Conservation (phyloP, 2,888 invertebrate genomes). For the Tetrapedia diversipes region DNA sequence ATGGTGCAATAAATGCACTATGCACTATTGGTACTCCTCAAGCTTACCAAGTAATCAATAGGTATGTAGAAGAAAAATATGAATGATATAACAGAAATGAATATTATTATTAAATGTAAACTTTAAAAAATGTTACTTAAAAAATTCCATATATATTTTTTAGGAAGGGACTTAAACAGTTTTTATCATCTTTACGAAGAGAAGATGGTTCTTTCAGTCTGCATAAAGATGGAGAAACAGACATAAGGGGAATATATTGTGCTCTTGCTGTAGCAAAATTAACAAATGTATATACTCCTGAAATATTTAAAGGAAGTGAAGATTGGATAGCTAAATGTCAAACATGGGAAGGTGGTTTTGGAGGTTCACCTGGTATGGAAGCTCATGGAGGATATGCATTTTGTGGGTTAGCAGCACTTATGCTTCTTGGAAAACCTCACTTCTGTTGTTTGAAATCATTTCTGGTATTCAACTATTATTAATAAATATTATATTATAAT, state of each 20-base stretch:
- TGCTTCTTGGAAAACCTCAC: slow-evolving; percentile 90
- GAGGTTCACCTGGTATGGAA: slow-evolving; percentile 96
- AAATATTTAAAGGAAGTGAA: slow-evolving; percentile 92
- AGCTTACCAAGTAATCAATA: slow-evolving; percentile 94
- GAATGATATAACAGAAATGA: background rate
- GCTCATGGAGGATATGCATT: slow-evolving; percentile 99
- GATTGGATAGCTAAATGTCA: slow-evolving; percentile 98
- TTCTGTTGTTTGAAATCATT: slow-evolving; percentile 90
- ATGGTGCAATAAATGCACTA: slow-evolving; percentile 97
- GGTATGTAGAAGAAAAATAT: too few species aligned
- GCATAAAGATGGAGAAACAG: slow-evolving; percentile 96
- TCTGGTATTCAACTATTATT: slow-evolving; percentile 83
- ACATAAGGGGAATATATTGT: slow-evolving; percentile 98
- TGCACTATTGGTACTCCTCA: slow-evolving; percentile 94
- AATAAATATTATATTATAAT: background rate
- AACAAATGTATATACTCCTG: slow-evolving; percentile 90
- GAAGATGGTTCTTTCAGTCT: slow-evolving; percentile 96
- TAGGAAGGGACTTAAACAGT: slow-evolving; percentile 88
- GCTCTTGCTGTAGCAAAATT: slow-evolving; percentile 95
- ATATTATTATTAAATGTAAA: background rate
- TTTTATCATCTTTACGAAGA: slow-evolving; percentile 90
- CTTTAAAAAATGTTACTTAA: background rate
- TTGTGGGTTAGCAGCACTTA: slow-evolving; percentile 96
- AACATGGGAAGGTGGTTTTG: slow-evolving; percentile 99
- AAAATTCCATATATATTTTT: slow-evolving; percentile 50